Evolutionary conservation across 2,888 invertebrate genomes (phyloP), one percentile per base, ranked within the genome.

Genomic region (Agrotis segetum): DNA sequence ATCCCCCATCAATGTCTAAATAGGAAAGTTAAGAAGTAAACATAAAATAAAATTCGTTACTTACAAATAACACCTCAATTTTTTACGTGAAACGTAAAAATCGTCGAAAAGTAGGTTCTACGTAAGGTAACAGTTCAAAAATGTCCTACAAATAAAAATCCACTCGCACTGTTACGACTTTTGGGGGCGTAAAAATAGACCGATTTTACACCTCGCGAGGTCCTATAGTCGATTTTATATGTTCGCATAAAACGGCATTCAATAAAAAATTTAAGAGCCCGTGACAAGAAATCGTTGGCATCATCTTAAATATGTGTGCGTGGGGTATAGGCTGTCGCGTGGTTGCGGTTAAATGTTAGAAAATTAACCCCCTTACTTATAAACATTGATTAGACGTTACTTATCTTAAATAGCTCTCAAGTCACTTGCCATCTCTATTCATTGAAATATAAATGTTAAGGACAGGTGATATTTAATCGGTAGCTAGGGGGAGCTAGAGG

Each of bases 151-250:
- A 93, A 94, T 95, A 94, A 94, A 95, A 93, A 91, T 89, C 92
- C 90, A 93, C 90, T 92, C 88, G 88, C 88, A 90, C 64, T 89
- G 90, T 94, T 93, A 95, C 92, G 90, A 92, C 91, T 85, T 85
- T 88, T 85, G 85, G 88, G 88, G 88, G 90, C 91, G 91, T 93
- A 94, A 96, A 94, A 95, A 93, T 93, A 92, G 92, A 92, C 91
- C 90, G 90, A 93, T 94, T 95, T 94, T 92, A 93, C 95, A 94
- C 94, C 92, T 94, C 91, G 84, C 91, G 89, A 91, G 90, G 87
- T 90, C 88, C 90, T 87, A 89, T 89, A 91, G 88, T 86, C 88
- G 89, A 92, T 93, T 93, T 94, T 94, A 94, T 94, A 92, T 86
- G 89, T 82, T 81, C 82, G 80, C 92, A 89, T 95, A 94, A 95